phyloP scores from a whole-genome alignment of 2,888 invertebrate species.

The Folsomia manolachei region DNA sequence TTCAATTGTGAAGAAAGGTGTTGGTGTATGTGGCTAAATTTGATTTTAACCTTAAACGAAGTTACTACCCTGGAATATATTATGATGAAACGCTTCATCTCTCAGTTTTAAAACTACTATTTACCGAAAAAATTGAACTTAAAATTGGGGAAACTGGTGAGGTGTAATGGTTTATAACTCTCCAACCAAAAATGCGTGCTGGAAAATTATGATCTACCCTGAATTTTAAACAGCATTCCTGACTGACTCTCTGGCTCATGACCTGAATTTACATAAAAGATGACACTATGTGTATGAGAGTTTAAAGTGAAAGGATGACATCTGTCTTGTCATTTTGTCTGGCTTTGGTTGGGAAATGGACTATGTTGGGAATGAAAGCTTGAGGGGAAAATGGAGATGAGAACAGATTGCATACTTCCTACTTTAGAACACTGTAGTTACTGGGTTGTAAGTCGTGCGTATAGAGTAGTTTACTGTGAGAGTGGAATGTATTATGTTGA shows the following conservation, averaged over 20 bases:
- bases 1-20: no score
- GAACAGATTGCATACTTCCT: slow-evolving; percentile 14
- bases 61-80: no score
- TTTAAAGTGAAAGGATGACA: slow-evolving; percentile 15
- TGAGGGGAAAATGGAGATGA: slow-evolving; percentile 12
- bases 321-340: slow-evolving; percentile 17
- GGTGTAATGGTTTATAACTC: no score
- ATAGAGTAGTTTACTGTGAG: neutral
- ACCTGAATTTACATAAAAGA: slow-evolving; percentile 11
- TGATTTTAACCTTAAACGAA: no score
- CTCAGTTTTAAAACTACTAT: no score
- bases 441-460: no score
- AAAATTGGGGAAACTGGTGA: no score
- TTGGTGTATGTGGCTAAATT: no score
- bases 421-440: neutral
- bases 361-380: neutral
- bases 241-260: no score
- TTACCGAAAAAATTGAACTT: no score
- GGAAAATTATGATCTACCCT: neutral
- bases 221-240: neutral
- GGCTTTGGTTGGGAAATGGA: slow-evolving; percentile 11
- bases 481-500: slow-evolving; percentile 14
- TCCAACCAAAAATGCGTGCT: no score
- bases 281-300: neutral
- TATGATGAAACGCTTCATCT: no score